phyloP scores from a whole-genome alignment of 2,888 invertebrate species.

The Eupithecia inturbata region DNA sequence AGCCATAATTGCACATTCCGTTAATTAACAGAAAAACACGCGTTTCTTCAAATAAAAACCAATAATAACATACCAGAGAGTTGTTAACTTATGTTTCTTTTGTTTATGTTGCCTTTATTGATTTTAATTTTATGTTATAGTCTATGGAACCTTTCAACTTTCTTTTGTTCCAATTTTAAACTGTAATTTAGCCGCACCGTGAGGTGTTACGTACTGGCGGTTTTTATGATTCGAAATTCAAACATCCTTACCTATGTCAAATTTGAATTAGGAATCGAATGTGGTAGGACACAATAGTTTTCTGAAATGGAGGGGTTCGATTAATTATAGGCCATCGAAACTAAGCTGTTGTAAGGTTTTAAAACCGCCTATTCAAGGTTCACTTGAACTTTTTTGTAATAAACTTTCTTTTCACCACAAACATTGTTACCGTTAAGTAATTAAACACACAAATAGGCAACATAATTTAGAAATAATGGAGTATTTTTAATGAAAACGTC shows the following conservation, averaged over 20 bases:
- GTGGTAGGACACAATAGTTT: conserved; percentile 11
- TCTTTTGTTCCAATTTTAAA: conserved; percentile 67
- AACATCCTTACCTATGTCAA: conserved; percentile 26
- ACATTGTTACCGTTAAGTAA: conserved; percentile 39
- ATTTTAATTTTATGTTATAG: conserved; percentile 52
- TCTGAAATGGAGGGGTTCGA: conserved; percentile 10
- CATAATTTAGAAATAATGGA: conserved; percentile 41
- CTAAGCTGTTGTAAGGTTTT: conserved; percentile 12
- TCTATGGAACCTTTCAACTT: conserved; percentile 52
- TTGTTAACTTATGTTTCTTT: conserved; percentile 68
- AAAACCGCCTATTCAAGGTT: conserved; percentile 15
- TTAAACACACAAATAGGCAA: conserved; percentile 41
- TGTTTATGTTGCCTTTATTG: conserved; percentile 59
- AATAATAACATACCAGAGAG: conserved; percentile 65
- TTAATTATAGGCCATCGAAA: conserved; percentile 6
- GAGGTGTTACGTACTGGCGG: conserved; percentile 20
- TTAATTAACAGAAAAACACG: conserved; percentile 58
- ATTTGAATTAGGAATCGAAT: conserved; percentile 19
- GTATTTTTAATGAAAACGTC: conserved; percentile 63
- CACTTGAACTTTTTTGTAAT: conserved; percentile 13
- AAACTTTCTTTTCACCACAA: conserved; percentile 30
- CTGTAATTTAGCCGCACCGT: conserved; percentile 69
- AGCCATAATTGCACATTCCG: conserved; percentile 53
- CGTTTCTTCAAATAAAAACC: conserved; percentile 55
- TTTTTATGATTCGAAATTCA: conserved; percentile 31